Base-by-base conservation (phyloP, 2,113 vertebrate species). In the pig (Sus scrofa) region DNA sequence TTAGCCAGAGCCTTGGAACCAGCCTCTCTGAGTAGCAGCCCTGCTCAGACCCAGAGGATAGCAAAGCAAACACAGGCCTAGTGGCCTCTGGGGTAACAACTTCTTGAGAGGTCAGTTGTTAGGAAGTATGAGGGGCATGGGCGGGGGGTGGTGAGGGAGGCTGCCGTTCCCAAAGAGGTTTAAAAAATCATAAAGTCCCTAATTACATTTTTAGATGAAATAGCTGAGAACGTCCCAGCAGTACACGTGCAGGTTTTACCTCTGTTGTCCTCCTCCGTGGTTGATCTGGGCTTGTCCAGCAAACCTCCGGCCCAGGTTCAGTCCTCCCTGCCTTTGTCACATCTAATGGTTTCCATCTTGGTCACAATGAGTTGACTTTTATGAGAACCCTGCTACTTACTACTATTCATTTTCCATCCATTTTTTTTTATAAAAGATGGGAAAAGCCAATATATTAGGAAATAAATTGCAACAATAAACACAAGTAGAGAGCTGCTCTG, bases 171-270 rank as follows among this genome's bases (percentile, higher is more conserved):
- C 24, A 86, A 18, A 75, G 68, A 67, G 7, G 32, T 71, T 37
- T 67, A 6, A 65, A 54, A 63, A 87, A 65, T 78, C 30, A 54
- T 90, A 22, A 86, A 37, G 58, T 74, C 56, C 12, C 32, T 84
- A 22, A 9, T 74, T 82, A 52, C 39, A n/a, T 30, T 56, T 78
- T 91, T 78, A 93, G 94, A 26, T 65, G 63, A 84, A 91, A 85
- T 16, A 88, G 22, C 50, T 37, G 58, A 86, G 50, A 37, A 27
- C 12, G 54, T 11, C 13, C n/a, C 22, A 71, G 12, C 39, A 16
- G 58, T 14, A n/a, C 13, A 8, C 12, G 13, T 3, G 2, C 0
- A 0, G 37, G 37, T 27, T 70, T 73, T 78, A 14, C 44, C 70
- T 71, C 12, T 7, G 19, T 27, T 63, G 90, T 86, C n/a, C 32